Conservation (phyloP, 2,888 invertebrate genomes). For the Drosophila eohydei region DNA sequence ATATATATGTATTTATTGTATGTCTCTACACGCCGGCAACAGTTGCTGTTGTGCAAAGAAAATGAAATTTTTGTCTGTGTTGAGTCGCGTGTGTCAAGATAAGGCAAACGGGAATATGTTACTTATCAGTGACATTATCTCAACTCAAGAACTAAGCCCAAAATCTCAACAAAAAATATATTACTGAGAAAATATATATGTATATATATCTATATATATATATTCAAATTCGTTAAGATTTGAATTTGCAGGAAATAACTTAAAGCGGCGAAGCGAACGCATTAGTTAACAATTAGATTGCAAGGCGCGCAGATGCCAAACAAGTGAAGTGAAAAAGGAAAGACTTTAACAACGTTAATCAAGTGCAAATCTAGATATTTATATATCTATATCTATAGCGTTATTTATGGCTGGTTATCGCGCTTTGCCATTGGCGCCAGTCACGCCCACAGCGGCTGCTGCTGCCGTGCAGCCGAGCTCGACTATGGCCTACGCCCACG, state of each 20-base stretch:
- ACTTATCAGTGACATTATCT: slow-evolving; percentile 78
- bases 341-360: background rate
- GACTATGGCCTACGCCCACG: slow-evolving; percentile 74
- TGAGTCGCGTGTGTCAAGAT: slow-evolving; percentile 57
- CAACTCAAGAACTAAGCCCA: slow-evolving; percentile 64
- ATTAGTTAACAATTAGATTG: slow-evolving; percentile 61
- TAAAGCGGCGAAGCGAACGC: slow-evolving; percentile 19
- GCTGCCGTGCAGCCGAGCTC: slow-evolving; percentile 69
- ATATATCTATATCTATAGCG: background rate
- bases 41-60: slow-evolving; percentile 28
- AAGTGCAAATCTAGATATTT: slow-evolving; percentile 15
- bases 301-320: slow-evolving; percentile 58
- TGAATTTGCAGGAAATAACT: slow-evolving; percentile 67
- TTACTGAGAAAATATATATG: slow-evolving; percentile 46
- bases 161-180: slow-evolving; percentile 61
- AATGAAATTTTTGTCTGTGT: slow-evolving; percentile 8
- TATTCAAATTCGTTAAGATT: slow-evolving; percentile 63
- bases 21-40: slow-evolving; percentile 7
- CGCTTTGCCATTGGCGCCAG: slow-evolving; percentile 76
- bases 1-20: background rate
- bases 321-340: slow-evolving; percentile 12
- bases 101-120: slow-evolving; percentile 38
- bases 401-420: slow-evolving; percentile 81
- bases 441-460: slow-evolving; percentile 80
- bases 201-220: slow-evolving; percentile 26